phyloP scores from a whole-genome alignment of 1,140 invertebrate genomes.

The Ceratina australensis region DNA sequence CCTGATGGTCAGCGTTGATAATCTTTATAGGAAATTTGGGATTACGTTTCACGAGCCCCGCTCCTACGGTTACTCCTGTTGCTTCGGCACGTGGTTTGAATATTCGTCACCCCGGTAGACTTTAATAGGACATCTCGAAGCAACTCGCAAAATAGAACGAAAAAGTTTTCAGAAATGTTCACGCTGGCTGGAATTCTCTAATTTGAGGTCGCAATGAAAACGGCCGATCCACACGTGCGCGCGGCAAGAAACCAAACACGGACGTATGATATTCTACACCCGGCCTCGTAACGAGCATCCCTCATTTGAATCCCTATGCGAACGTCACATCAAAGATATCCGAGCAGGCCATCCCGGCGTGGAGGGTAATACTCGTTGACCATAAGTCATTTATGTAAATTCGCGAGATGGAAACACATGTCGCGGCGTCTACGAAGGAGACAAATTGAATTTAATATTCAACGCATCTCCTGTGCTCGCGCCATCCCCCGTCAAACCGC shows the following conservation, averaged over 20 bases:
- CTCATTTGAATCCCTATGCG: slow-evolving; percentile 66
- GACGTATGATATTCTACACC: slow-evolving; percentile 65
- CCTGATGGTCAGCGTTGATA: slow-evolving; percentile 28
- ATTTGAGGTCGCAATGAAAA: slow-evolving; percentile 15
- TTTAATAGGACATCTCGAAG: neutral
- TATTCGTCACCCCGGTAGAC: neutral
- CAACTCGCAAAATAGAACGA: no score
- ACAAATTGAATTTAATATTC: slow-evolving; percentile 63
- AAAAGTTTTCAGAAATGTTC: neutral
- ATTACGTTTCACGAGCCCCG: slow-evolving; percentile 29
- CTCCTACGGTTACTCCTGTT: slow-evolving; percentile 12
- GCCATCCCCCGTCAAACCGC: neutral
- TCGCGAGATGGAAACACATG: slow-evolving; percentile 61
- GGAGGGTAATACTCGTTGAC: slow-evolving; percentile 59
- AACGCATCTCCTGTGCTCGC: slow-evolving; percentile 4
- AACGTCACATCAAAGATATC: slow-evolving; percentile 70
- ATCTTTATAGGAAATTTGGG: slow-evolving; percentile 51
- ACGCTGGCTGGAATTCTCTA: neutral
- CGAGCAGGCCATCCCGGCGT: slow-evolving; percentile 38
- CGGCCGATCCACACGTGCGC: neutral
- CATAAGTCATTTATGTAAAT: slow-evolving; percentile 73
- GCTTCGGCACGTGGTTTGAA: slow-evolving; percentile 12
- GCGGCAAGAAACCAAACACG: slow-evolving; percentile 54
- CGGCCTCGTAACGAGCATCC: slow-evolving; percentile 55
- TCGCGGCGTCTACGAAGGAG: slow-evolving; percentile 35